Evolutionary conservation across 2,888 invertebrate genomes (phyloP).

Genomic region (Drosophila recens): DNA sequence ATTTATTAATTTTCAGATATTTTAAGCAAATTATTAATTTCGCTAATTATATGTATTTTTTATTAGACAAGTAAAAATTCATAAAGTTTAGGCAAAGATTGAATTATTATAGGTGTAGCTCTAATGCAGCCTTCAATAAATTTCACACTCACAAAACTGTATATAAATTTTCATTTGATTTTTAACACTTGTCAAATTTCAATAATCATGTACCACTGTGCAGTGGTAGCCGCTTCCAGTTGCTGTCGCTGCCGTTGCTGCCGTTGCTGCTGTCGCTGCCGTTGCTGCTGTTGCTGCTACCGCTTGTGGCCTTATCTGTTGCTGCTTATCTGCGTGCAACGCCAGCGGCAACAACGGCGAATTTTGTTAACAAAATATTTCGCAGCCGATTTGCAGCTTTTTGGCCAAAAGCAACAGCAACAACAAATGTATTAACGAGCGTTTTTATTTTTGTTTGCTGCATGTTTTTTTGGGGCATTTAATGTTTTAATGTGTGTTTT

Average conservation of each 20-base stretch:
- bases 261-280: constrained; percentile 36
- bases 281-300: constrained; percentile 46
- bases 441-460: constrained; percentile 36
- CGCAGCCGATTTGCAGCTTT: constrained; percentile 50
- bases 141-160: not conserved
- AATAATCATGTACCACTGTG: constrained; percentile 30
- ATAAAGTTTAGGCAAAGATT: too few species aligned
- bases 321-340: constrained; percentile 69
- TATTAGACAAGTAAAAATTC: too few species aligned
- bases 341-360: constrained; percentile 61
- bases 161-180: not conserved
- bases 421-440: constrained; percentile 65
- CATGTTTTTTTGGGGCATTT: constrained; percentile 44
- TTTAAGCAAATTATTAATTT: too few species aligned
- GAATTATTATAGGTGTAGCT: too few species aligned
- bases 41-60: too few species aligned
- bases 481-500: constrained; percentile 66
- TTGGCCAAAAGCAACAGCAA: constrained; percentile 5
- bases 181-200: not conserved
- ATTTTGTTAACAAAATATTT: constrained; percentile 81
- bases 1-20: too few species aligned
- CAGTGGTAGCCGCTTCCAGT: constrained; percentile 19
- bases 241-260: constrained; percentile 27
- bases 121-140: not conserved
- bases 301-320: constrained; percentile 62